Evolutionary conservation across 1,140 invertebrate species (phyloP).

Genomic region (Hylaeus volcanicus): DNA sequence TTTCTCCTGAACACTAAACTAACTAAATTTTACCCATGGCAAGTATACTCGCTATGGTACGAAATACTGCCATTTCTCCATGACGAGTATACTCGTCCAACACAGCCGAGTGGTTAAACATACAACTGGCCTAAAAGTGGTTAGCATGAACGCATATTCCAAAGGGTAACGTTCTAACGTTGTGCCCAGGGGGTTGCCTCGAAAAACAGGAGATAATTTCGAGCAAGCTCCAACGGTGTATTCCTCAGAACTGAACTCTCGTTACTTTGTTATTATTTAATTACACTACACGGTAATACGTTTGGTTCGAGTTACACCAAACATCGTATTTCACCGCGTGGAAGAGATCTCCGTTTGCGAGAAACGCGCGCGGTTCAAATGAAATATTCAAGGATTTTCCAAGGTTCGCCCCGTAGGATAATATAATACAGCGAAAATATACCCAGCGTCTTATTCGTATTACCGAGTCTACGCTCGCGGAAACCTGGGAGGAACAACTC

Average conservation of each 20-base stretch:
- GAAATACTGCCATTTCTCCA: too few relatives aligned
- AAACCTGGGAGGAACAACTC: neutral
- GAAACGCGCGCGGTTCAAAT: neutral
- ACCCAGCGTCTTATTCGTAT: neutral
- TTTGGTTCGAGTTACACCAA: neutral
- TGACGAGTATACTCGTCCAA: too few relatives aligned
- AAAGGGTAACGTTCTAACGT: neutral
- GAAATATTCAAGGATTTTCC: conserved; percentile 39
- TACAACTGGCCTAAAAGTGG: too few relatives aligned
- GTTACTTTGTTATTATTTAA: conserved; percentile 42
- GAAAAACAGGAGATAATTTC: conserved; percentile 33
- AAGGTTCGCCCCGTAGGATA: conserved; percentile 13
- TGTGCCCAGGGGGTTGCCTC: neutral
- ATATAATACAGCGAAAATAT: conserved; percentile 37
- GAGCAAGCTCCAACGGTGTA: neutral
- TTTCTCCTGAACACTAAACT: too few relatives aligned
- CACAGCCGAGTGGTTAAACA: too few relatives aligned
- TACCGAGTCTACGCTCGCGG: neutral
- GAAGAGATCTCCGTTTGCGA: neutral
- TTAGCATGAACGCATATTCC: neutral
- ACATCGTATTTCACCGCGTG: neutral
- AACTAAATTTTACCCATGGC: too few relatives aligned
- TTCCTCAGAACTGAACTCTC: neutral
- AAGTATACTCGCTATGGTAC: too few relatives aligned
- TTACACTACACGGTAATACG: neutral